These are phyloP conservation scores for Tineola bisselliella DNA, from an alignment of 2,888 invertebrate genomes.

Conservation along the genomic window DNA sequence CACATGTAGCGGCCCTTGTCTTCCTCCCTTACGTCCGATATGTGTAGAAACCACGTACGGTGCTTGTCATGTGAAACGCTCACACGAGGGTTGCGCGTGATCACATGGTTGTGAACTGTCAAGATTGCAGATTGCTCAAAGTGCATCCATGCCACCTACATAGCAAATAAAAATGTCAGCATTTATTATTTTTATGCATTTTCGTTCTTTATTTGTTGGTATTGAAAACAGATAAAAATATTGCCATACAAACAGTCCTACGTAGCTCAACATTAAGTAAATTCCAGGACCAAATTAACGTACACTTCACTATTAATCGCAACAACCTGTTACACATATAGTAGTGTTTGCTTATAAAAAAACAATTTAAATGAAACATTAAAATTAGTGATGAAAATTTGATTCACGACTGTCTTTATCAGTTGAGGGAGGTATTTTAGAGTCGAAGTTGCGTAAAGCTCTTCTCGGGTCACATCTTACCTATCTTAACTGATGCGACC, in stretches of 20 bases:
- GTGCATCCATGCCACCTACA: slow-evolving; percentile 96
- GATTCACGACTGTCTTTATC: slow-evolving; percentile 62
- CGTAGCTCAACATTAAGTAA: slow-evolving; percentile 32
- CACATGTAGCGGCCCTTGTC: slow-evolving; percentile 95
- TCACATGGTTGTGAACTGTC: slow-evolving; percentile 93
- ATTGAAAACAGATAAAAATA: no score
- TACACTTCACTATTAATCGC: background rate
- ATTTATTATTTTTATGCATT: no score
- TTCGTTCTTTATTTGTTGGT: no score
- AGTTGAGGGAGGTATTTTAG: slow-evolving; percentile 56
- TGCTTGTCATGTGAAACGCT: slow-evolving; percentile 93
- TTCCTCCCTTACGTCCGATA: slow-evolving; percentile 89
- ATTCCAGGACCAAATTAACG: slow-evolving; percentile 1
- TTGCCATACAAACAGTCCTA: background rate
- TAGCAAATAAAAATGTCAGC: no score
- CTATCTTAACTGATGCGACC: slow-evolving; percentile 67
- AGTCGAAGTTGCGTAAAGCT: slow-evolving; percentile 32
- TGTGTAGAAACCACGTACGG: slow-evolving; percentile 92
- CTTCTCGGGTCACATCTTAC: slow-evolving; percentile 64
- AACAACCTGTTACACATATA: no score
- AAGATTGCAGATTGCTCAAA: slow-evolving; percentile 93
- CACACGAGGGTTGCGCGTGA: slow-evolving; percentile 91
- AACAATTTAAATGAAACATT: no score
- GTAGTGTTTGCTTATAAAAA: no score
- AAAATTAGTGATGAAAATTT: slow-evolving; percentile 25